These are phyloP conservation scores for Cenopis cana DNA, from an alignment of 2,888 invertebrate species.

Conservation along the genomic window DNA sequence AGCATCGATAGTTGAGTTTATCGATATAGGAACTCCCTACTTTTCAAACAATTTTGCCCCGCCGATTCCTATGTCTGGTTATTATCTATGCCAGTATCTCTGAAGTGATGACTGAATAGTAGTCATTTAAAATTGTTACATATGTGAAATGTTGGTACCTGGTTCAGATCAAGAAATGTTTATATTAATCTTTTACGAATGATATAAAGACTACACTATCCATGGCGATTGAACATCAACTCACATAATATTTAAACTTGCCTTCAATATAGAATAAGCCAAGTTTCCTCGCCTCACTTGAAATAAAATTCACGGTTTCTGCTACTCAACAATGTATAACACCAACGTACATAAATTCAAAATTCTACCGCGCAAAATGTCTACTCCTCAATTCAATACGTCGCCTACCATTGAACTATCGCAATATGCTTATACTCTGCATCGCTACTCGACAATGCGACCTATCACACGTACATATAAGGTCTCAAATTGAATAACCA, in stretches of 20 bases:
- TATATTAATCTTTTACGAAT: too few species aligned
- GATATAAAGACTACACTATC: neutral
- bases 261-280: constrained; percentile 1
- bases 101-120: too few species aligned
- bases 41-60: too few species aligned
- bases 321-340: constrained; percentile 9
- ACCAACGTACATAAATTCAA: constrained; percentile 9
- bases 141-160: too few species aligned
- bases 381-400: constrained; percentile 29
- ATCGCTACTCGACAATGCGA: neutral
- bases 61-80: too few species aligned
- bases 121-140: too few species aligned
- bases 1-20: too few species aligned
- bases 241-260: neutral
- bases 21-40: too few species aligned
- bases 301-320: constrained; percentile 1
- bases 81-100: too few species aligned
- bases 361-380: constrained; percentile 13
- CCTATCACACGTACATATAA: constrained; percentile 3
- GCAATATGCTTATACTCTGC: constrained; percentile 1
- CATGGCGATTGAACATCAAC: neutral
- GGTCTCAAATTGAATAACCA: constrained; percentile 4
- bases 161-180: too few species aligned
- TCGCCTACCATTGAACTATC: constrained; percentile 20
- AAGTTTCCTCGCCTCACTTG: neutral